Base-by-base conservation (phyloP, 2,888 invertebrate species). In the Latheticus oryzae region DNA sequence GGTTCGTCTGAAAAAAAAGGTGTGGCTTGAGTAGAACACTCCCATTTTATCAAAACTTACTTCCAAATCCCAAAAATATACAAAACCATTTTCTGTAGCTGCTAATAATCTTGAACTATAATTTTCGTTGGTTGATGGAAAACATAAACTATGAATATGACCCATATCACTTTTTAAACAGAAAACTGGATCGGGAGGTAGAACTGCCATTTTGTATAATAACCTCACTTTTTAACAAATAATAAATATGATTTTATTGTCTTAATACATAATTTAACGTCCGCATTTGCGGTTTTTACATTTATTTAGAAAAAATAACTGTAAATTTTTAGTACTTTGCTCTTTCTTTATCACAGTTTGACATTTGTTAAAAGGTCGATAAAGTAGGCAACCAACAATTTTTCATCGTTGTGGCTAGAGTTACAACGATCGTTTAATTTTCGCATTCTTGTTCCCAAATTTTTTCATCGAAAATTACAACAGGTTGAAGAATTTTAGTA, bases 61-160 rank as follows among this genome's bases (percentile, higher is more conserved):
- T 82, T 88, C 86, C 76, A 92, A 82, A 80, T 91, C 88, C 89
- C 90, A 92, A 73, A 89, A 84, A 78, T 88, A 87, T 67, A 91
- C 84, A 71, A 82, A 85, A 67, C 92, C 92, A 75, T 84, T 86
- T 73, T 87, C 84, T 19, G 89, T 87, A 58, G 90, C 90, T 69
- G 88, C 89, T 73, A 89, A 83, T 70, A 92, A 80, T 38, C 64
- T 61, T 72, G 86, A 84, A 63, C 84, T 82, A 67, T 82, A 82
- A 62, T 84, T 83, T 63, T 80, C 80, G 68, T 81, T 76, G 32
- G 68, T 64, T 76, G 81, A 82, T 74, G 87, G 85, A 73, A 90
- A 91, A 67, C 87, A 85, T 67, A 91, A 73, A 65, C 88, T 87
- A 74, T 90, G 88, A 26, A 91, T 84, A 58, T 87, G 84, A 52